Evolutionary conservation across 2,797 vertebrate genomes (phyloP).

Genomic region (Chiroxiphia lanceolata): DNA sequence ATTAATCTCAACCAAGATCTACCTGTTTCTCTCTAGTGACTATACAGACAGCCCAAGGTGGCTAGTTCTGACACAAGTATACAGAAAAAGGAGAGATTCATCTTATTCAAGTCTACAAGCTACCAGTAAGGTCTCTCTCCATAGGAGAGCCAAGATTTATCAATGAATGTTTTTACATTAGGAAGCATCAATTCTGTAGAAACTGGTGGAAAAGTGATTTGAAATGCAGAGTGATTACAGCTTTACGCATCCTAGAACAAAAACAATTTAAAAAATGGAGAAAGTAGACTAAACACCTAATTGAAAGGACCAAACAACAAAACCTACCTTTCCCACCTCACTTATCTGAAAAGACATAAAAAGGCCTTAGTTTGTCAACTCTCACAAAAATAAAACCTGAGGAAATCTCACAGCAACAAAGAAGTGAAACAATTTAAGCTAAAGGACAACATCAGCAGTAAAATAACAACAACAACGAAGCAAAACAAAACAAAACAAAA

Average conservation of each 20-base stretch:
- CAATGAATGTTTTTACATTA: background rate
- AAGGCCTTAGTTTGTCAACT: background rate
- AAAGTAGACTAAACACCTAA: background rate
- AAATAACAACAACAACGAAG: background rate
- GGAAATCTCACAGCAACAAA: background rate
- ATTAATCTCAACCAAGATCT: background rate
- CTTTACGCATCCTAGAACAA: background rate
- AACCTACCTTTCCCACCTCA: background rate
- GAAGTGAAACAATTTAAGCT: background rate
- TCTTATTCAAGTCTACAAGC: background rate
- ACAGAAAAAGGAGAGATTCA: background rate
- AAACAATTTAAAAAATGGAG: fast-evolving
- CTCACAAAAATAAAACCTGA: background rate
- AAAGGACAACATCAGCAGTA: background rate
- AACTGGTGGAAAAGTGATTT: background rate
- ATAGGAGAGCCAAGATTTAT: background rate
- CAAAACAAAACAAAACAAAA: too few relatives aligned
- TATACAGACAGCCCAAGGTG: background rate
- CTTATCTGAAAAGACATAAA: background rate
- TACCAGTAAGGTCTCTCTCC: background rate
- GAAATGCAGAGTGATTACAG: background rate
- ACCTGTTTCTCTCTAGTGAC: background rate
- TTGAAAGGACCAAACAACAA: background rate
- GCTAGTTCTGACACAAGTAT: background rate
- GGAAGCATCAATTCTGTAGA: background rate